Percentiles rank a stretch among this genome's conserved stretches.
Conservation (phyloP, 2,888 invertebrate genomes). For the Dichetophora obliterata region DNA sequence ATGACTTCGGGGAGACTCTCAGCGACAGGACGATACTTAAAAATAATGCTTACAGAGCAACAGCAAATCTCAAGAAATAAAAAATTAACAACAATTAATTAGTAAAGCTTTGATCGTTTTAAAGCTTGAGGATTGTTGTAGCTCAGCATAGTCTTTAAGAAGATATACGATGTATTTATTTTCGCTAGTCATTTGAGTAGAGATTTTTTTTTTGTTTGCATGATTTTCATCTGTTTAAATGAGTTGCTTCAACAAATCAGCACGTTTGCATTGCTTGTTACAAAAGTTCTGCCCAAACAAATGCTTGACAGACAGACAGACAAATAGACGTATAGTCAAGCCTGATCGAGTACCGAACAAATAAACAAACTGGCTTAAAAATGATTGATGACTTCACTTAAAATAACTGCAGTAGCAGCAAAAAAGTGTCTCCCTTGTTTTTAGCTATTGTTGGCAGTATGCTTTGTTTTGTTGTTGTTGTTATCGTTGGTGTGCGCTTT, state of each 20-base stretch:
- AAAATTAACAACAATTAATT: conserved; percentile 14
- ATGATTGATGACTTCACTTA: conserved; percentile 39
- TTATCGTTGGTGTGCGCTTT: not conserved
- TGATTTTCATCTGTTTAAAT: conserved; percentile 24
- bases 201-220: not conserved
- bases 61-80: not conserved
- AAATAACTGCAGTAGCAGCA: not conserved
- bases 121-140: not conserved
- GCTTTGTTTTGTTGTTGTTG: conserved; percentile 11
- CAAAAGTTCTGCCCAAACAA: not conserved
- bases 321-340: not conserved
- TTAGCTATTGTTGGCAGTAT: not conserved
- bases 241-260: conserved; percentile 35
- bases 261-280: conserved; percentile 29
- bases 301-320: conserved; percentile 8
- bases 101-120: not conserved
- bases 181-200: not conserved
- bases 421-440: conserved; percentile 19
- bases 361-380: conserved; percentile 22
- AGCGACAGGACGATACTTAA: not conserved
- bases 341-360: not conserved
- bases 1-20: not conserved
- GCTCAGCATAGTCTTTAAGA: not conserved
- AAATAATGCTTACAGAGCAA: not conserved
- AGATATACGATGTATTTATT: not conserved